A percentile compares a stretch with the other conserved stretches of the same genome.
These are phyloP conservation scores for Helicoverpa armigera DNA, from an alignment of 1,140 invertebrate species.

Conservation along the genomic window DNA sequence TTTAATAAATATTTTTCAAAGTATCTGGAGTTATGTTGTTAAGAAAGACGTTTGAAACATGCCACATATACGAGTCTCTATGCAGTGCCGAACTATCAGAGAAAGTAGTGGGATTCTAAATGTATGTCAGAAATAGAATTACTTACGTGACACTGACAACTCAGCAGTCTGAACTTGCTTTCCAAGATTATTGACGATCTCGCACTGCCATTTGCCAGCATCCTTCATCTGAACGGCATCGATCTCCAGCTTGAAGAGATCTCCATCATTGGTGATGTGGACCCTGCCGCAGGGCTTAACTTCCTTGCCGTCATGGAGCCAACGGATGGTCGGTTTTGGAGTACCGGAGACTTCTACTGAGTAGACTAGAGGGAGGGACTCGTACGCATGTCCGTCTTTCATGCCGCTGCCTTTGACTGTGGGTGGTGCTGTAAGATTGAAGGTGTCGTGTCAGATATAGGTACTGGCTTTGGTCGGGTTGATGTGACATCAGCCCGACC, in stretches of 20 bases:
- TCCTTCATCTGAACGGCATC: constrained; percentile 90
- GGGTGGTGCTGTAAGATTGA: constrained; percentile 89
- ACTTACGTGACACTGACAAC: constrained; percentile 91
- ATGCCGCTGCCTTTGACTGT: constrained; percentile 91
- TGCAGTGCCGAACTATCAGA: too few relatives aligned
- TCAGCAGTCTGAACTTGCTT: constrained; percentile 90
- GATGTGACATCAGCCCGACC: neutral
- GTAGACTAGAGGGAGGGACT: constrained; percentile 91
- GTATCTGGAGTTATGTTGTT: too few relatives aligned
- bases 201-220: constrained; percentile 92
- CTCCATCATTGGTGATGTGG: constrained; percentile 90
- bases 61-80: too few relatives aligned
- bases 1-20: too few relatives aligned
- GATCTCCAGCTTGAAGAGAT: constrained; percentile 91
- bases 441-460: neutral
- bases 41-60: too few relatives aligned
- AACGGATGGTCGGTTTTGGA: constrained; percentile 92
- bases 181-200: constrained; percentile 92
- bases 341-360: constrained; percentile 91
- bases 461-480: neutral
- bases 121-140: neutral
- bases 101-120: neutral
- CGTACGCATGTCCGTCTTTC: constrained; percentile 91
- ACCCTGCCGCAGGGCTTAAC: constrained; percentile 88
- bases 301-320: constrained; percentile 91